Base-by-base conservation (phyloP, 1,140 invertebrate genomes). In the Eulimnadia texana region DNA sequence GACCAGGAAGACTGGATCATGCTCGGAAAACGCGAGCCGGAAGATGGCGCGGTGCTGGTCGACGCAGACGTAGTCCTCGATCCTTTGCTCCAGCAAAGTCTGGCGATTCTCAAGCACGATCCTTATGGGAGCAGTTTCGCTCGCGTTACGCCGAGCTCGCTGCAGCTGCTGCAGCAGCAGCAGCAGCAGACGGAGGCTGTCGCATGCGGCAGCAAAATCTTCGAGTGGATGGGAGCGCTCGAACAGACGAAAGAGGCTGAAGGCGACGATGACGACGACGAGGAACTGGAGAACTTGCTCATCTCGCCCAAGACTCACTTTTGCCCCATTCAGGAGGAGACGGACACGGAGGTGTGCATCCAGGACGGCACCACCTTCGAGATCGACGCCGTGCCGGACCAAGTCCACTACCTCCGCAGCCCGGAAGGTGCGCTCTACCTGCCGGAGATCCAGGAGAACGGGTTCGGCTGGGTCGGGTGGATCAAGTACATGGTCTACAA, bases 301-400 rank as follows among this genome's bases (percentile, higher is more conserved):
- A 84, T 80, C 13, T 85, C 84, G 1, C 74, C 79, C 58, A 78
- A 80, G 53, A 86, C 84, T 54, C 85, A 87, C 71, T 89, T 89
- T 74, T 78, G 79, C 61, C 85, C 85, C 2, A 88, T 88, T 64
- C 79, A 79, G 67, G 72, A 76, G 63, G 79, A 79, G 23, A 71
- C 61, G 51, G 51, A 42, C 33, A 20, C 42, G 19, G 60, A 61
- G 27, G 55, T 57, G 13, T 9, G 16, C 16, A 42, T 42, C 33
- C 6, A 16, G 3, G 55, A 57, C n/a, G 55, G 55, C n/a, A 27
- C 28, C 3, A 57, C 55, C 0, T 57, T 57, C 29, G 55, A 66
- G 60, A 70, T 72, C 3, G 78, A 80, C 58, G 76, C 78, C 50
- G 68, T 77, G 63, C 72, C 82, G 66, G 82, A 85, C 68, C 69